These are phyloP conservation scores for Ichneumon xanthorius DNA, from an alignment of 2,888 invertebrate species.

Conservation along the genomic window DNA sequence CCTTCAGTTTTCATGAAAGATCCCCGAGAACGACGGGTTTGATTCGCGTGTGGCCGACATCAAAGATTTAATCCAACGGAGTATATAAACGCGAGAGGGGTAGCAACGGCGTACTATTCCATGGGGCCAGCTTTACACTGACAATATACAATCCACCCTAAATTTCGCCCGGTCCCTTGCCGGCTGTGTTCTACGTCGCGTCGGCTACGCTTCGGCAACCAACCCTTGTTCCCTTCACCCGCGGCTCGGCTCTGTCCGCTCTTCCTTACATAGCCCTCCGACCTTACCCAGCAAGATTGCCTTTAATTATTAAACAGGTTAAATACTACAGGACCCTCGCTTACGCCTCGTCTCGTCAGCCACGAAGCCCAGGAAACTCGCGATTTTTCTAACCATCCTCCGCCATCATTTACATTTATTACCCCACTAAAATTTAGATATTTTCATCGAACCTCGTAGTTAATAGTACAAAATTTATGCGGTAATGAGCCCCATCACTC, in stretches of 20 bases:
- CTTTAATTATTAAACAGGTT: conserved; percentile 79
- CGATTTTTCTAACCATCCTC: background rate
- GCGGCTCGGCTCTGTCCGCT: conserved; percentile 51
- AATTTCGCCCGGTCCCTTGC: conserved; percentile 40
- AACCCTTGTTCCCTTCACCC: conserved; percentile 64
- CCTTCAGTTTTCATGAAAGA: conserved; percentile 27
- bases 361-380: background rate
- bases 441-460: background rate
- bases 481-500: background rate
- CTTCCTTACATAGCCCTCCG: conserved; percentile 66
- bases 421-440: background rate
- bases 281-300: conserved; percentile 78
- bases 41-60: conserved; percentile 71
- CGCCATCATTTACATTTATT: background rate
- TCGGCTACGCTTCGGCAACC: conserved; percentile 33
- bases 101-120: conserved; percentile 5
- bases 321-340: conserved; percentile 74
- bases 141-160: conserved; percentile 61
- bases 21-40: conserved; percentile 75
- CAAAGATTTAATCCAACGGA: conserved; percentile 80
- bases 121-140: conserved; percentile 60
- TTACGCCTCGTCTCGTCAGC: conserved; percentile 38
- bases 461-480: background rate
- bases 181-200: conserved; percentile 53
- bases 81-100: conserved; percentile 61